Evolutionary conservation across 2,113 vertebrate genomes (phyloP).

Genomic region (Rhinogobius similis): DNA sequence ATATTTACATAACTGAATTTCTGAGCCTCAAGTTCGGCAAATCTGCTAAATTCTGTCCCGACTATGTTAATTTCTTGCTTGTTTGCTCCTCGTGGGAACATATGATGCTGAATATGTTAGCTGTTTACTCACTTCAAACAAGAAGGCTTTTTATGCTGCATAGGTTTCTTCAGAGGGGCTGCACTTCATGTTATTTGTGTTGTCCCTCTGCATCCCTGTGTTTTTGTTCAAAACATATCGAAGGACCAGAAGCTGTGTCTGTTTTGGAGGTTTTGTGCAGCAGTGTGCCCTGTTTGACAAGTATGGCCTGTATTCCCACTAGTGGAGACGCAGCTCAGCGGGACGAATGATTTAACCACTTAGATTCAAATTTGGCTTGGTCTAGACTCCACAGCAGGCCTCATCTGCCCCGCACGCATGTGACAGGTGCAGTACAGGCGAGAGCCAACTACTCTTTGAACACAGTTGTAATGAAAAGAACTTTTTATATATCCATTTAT

Average conservation of each 20-base stretch:
- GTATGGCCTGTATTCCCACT: conserved; percentile 59
- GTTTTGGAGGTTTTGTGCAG: conserved; percentile 42
- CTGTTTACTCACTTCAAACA: conserved; percentile 59
- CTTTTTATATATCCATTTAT: conserved; percentile 32
- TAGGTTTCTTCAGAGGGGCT: conserved; percentile 34
- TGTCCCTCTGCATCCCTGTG: conserved; percentile 36
- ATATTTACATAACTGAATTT: conserved; percentile 75
- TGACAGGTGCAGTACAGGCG: conserved; percentile 40
- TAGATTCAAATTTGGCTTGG: conserved; percentile 53
- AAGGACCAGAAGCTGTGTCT: conserved; percentile 37
- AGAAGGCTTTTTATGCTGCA: conserved; percentile 46
- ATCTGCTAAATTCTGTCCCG: conserved; percentile 60
- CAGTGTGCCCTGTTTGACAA: conserved; percentile 60
- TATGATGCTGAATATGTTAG: conserved; percentile 53
- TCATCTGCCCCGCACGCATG: conserved; percentile 36
- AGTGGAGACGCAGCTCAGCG: conserved; percentile 52
- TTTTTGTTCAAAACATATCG: conserved; percentile 42
- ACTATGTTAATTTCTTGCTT: conserved; percentile 61
- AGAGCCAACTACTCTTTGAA: conserved; percentile 21
- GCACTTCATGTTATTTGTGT: conserved; percentile 33
- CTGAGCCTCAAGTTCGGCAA: conserved; percentile 61
- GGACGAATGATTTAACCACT: conserved; percentile 65
- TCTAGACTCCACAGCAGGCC: conserved; percentile 50
- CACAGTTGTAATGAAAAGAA: conserved; percentile 28
- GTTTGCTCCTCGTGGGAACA: conserved; percentile 49